These are phyloP conservation scores for Helostoma temminkii DNA, from an alignment of 2,797 vertebrate species.

Conservation along the genomic window DNA sequence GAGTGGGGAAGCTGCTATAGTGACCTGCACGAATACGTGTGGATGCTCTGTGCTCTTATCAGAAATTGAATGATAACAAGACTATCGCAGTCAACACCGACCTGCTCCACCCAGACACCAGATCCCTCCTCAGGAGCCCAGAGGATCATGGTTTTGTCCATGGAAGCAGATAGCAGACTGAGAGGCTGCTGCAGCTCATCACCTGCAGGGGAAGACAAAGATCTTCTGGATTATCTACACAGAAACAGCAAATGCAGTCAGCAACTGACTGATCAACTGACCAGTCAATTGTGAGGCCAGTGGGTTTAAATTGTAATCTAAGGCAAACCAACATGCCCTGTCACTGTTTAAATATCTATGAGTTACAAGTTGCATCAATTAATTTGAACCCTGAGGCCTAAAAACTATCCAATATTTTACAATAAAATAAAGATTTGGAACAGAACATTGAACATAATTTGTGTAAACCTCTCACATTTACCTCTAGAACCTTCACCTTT, in stretches of 20 bases:
- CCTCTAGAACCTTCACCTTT: background rate
- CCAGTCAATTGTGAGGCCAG: background rate
- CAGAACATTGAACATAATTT: background rate
- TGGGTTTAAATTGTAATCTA: background rate
- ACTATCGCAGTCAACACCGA: constrained; percentile 67
- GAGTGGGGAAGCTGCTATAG: constrained; percentile 9
- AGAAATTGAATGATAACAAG: constrained; percentile 24
- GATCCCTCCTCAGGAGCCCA: constrained; percentile 96
- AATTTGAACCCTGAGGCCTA: background rate
- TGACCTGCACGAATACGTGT: constrained; percentile 5
- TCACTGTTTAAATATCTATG: background rate
- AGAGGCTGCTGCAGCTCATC: constrained; percentile 89
- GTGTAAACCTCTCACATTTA: no score
- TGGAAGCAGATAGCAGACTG: constrained; percentile 92
- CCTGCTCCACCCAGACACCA: constrained; percentile 97
- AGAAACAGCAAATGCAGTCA: background rate
- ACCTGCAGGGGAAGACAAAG: constrained; percentile 84
- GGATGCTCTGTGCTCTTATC: background rate
- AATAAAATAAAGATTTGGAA: background rate
- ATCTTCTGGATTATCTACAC: background rate
- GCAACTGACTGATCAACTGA: background rate
- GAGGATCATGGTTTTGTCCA: constrained; percentile 98
- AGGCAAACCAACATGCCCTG: background rate
- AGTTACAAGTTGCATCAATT: background rate
- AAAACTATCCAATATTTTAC: no score